Evolutionary conservation across 2,797 vertebrate genomes (phyloP), one percentile per base, ranked within the genome.

Genomic region (Mastacembelus armatus): DNA sequence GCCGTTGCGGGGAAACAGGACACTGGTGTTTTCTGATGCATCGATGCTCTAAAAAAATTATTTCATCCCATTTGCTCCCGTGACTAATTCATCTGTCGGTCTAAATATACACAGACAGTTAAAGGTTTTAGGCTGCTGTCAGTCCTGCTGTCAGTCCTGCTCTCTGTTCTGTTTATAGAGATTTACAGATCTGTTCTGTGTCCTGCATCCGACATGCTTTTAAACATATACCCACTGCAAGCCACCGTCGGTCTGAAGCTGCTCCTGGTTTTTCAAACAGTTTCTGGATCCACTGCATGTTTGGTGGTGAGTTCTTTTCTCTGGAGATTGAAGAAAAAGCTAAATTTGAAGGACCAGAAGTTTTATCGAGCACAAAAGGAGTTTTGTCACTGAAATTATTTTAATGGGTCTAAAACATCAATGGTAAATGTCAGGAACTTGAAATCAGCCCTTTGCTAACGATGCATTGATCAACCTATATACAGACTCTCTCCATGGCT

Each of bases 341-440:
- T 19, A 24, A 51, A 66, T 2, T 12, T 1, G 14, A 45, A 64
- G 40, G 12, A 36, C 24, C 24, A 24, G 10, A 33, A 29, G 36
- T 10, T 55, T 49, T 8, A 70, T 55, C 2, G 15, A n/a, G n/a
- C n/a, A n/a, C 2, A 2, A 18, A 58, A 71, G 8, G 5, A 6
- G n/a, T 15, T 51, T 48, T 14, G 19, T 27, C 43, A 56, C 50
- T 64, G 65, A 80, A 66, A 74, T 45, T 24, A 50, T 58, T 77
- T 68, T 70, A 77, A 80, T 75, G 55, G n/a, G 84, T 68, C 49
- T 16, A 5, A 64, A 68, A 50, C 59, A 42, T 77, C 44, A 35
- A 44, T 66, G 43, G 24, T 74, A 43, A 73, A 62, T 60, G 75
- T 73, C 61, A 40, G 15, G 32, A n/a, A 42, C 76, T 29, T 52